Conservation (phyloP, 2,113 vertebrate species). For the Echinops telfairi region DNA sequence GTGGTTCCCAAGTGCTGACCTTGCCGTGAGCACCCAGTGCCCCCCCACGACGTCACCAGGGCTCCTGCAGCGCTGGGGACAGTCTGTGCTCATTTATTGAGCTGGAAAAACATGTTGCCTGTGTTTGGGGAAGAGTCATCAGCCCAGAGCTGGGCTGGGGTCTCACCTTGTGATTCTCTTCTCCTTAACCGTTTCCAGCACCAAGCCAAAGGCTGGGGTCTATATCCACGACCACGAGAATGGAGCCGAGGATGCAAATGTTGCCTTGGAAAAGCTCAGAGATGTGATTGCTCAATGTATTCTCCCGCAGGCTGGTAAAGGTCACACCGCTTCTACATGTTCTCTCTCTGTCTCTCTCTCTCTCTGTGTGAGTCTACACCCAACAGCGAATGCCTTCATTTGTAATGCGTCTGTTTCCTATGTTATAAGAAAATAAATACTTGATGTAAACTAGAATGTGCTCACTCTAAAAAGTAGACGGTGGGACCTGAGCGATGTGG, state of each 20-base stretch:
- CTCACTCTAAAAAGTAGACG: conserved; percentile 14
- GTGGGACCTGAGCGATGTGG: not conserved
- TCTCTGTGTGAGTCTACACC: not conserved
- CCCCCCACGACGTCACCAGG: too few species aligned
- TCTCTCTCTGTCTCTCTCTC: not conserved
- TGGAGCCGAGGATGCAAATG: conserved; percentile 94
- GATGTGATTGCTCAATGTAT: conserved; percentile 99
- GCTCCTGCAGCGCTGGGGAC: not conserved
- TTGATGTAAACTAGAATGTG: conserved; percentile 3
- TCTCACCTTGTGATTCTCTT: conserved; percentile 73
- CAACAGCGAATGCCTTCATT: not conserved
- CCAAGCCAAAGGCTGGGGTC: conserved; percentile 94
- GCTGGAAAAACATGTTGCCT: conserved; percentile 46
- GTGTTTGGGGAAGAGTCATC: conserved; percentile 44
- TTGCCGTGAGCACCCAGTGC: too few species aligned
- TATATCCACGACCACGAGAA: conserved; percentile 97
- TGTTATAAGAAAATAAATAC: conserved; percentile 61
- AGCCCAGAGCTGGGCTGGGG: not conserved
- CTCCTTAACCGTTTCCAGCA: conserved; percentile 86
- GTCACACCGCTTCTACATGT: conserved; percentile 80
- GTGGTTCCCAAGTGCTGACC: too few species aligned
- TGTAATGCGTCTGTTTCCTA: not conserved
- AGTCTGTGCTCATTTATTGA: conserved; percentile 2
- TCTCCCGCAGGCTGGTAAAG: conserved; percentile 97
- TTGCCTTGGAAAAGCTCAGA: conserved; percentile 97